phyloP scores from a whole-genome alignment of 2,888 invertebrate species.

The Stenurella melanura region DNA sequence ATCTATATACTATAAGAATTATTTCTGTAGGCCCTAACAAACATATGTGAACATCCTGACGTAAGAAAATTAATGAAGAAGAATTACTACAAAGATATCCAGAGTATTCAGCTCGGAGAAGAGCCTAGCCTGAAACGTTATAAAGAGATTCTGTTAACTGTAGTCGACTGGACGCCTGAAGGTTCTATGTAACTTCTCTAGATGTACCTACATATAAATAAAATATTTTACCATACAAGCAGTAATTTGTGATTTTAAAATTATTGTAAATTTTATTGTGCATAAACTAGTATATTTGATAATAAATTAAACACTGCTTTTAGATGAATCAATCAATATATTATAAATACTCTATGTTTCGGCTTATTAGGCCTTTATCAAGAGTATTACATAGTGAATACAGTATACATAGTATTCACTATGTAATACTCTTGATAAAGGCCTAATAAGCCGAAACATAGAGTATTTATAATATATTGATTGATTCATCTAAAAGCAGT shows the following conservation, averaged over 20 bases:
- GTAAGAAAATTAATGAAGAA: conserved; percentile 56
- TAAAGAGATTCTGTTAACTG: conserved; percentile 58
- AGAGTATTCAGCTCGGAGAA: conserved; percentile 52
- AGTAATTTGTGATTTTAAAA: background rate
- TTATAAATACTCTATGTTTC: no score
- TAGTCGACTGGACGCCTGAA: conserved; percentile 60
- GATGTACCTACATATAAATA: background rate
- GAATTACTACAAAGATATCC: conserved; percentile 56
- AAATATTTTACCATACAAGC: background rate
- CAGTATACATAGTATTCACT: no score
- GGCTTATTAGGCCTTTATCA: no score
- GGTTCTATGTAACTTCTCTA: conserved; percentile 11
- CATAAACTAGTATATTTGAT: no score
- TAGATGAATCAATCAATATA: no score
- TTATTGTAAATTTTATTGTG: background rate
- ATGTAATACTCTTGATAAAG: no score
- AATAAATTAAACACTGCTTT: no score
- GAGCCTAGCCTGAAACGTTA: conserved; percentile 53
- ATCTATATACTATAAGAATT: background rate
- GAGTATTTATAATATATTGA: no score
- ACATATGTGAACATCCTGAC: conserved; percentile 63
- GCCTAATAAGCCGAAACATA: no score
- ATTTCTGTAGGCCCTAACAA: conserved; percentile 61
- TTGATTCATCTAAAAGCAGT: no score
- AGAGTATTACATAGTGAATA: no score